A percentile compares a stretch with the other conserved stretches of the same genome.
Evolutionary conservation across 2,888 invertebrate species (phyloP).

Genomic region (Phengaris alcon): DNA sequence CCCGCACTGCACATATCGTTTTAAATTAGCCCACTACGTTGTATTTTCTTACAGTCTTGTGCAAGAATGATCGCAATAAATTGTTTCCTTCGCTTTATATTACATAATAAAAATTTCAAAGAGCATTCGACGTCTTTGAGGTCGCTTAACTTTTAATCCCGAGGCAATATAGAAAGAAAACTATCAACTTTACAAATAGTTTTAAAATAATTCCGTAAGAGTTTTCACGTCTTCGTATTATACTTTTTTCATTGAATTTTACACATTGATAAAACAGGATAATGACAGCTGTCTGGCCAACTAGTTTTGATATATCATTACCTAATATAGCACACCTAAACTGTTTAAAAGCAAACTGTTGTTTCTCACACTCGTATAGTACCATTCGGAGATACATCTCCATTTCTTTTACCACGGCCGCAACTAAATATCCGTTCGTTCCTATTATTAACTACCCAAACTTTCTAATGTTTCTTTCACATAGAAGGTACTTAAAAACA

Average conservation of each 20-base stretch:
- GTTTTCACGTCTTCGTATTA: too few relatives aligned
- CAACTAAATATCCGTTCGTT: background rate
- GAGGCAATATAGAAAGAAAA: slow-evolving; percentile 42
- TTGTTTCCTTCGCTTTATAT: slow-evolving; percentile 38
- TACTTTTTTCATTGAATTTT: too few relatives aligned
- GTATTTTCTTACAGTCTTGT: background rate
- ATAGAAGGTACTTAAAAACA: too few relatives aligned
- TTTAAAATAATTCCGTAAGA: background rate
- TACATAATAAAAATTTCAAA: slow-evolving; percentile 41
- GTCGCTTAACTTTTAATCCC: slow-evolving; percentile 40
- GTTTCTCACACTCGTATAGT: slow-evolving; percentile 2
- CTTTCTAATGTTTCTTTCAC: background rate
- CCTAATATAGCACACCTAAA: background rate
- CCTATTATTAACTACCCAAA: background rate
- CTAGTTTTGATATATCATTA: background rate
- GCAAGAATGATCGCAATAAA: slow-evolving; percentile 31
- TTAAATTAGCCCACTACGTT: background rate
- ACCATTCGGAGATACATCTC: slow-evolving; percentile 10
- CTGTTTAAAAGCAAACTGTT: slow-evolving; percentile 11
- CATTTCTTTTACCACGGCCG: slow-evolving; percentile 4
- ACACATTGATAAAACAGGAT: too few relatives aligned
- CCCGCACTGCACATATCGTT: background rate
- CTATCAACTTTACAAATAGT: slow-evolving; percentile 34
- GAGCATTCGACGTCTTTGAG: slow-evolving; percentile 39
- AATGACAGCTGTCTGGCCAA: background rate